Conservation (phyloP, 2,888 invertebrate genomes). For the Syrphus vitripennis region DNA sequence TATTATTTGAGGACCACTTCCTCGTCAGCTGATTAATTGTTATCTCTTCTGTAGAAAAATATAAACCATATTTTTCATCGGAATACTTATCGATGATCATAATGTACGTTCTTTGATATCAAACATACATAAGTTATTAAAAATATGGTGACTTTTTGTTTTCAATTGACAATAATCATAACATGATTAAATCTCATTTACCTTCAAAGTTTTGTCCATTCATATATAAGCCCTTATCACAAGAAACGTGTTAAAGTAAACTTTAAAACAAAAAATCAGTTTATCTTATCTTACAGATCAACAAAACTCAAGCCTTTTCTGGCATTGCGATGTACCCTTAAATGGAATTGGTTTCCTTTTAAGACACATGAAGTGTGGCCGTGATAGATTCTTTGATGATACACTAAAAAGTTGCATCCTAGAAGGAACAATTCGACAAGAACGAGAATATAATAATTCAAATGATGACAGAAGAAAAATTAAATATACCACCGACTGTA, state of each 20-base stretch:
- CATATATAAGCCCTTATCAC: not conserved
- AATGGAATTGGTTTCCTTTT: conserved; percentile 62
- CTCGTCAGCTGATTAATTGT: no score
- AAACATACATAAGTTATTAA: no score
- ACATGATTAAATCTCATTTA: not conserved
- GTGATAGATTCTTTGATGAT: conserved; percentile 62
- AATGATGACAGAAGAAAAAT: not conserved
- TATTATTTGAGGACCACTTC: no score
- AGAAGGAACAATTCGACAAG: conserved; percentile 49
- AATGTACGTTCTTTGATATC: not conserved
- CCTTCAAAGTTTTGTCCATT: not conserved
- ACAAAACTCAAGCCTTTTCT: conserved; percentile 63
- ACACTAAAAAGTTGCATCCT: conserved; percentile 63
- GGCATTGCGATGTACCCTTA: conserved; percentile 71
- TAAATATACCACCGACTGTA: conserved; percentile 34
- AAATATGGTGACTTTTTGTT: not conserved
- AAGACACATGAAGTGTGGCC: conserved; percentile 72
- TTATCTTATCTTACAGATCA: conserved; percentile 47
- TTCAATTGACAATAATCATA: not conserved
- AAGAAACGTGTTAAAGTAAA: not conserved
- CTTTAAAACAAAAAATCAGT: not conserved
- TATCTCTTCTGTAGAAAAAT: no score
- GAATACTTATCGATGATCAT: no score
- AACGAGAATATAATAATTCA: not conserved
- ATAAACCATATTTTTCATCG: no score